These are phyloP conservation scores for Euplagia quadripunctaria DNA, from an alignment of 2,888 invertebrate genomes.

Conservation along the genomic window DNA sequence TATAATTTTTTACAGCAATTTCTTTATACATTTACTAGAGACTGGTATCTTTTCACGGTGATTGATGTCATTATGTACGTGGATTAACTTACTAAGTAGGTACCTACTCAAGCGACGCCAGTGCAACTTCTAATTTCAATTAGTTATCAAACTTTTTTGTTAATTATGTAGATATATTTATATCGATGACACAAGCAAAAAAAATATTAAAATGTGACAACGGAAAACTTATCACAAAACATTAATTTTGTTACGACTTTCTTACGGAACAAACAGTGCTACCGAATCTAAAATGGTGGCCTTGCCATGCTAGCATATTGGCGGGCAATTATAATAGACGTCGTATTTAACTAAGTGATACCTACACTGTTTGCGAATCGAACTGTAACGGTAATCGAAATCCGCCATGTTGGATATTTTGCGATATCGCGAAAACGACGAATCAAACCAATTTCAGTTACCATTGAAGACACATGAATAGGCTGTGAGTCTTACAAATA, in stretches of 20 bases:
- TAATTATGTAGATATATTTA: too few relatives aligned
- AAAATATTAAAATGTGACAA: neutral
- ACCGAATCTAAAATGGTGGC: neutral
- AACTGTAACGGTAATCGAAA: constrained; percentile 34
- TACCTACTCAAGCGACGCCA: too few relatives aligned
- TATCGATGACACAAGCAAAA: neutral
- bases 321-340: constrained; percentile 6
- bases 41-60: too few relatives aligned
- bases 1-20: too few relatives aligned
- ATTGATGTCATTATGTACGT: too few relatives aligned
- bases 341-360: constrained; percentile 24
- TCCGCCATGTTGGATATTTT: constrained; percentile 26
- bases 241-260: neutral
- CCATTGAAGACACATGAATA: constrained; percentile 23
- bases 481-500: constrained; percentile 12
- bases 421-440: constrained; percentile 19
- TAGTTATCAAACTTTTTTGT: neutral
- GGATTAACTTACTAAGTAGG: too few relatives aligned
- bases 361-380: constrained; percentile 26
- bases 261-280: neutral
- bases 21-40: too few relatives aligned
- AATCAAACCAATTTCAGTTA: constrained; percentile 26
- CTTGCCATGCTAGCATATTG: constrained; percentile 4
- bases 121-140: neutral
- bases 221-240: neutral